phyloP scores from a whole-genome alignment of 1,140 invertebrate genomes.

The Hyposmocoma kahamanoa region DNA sequence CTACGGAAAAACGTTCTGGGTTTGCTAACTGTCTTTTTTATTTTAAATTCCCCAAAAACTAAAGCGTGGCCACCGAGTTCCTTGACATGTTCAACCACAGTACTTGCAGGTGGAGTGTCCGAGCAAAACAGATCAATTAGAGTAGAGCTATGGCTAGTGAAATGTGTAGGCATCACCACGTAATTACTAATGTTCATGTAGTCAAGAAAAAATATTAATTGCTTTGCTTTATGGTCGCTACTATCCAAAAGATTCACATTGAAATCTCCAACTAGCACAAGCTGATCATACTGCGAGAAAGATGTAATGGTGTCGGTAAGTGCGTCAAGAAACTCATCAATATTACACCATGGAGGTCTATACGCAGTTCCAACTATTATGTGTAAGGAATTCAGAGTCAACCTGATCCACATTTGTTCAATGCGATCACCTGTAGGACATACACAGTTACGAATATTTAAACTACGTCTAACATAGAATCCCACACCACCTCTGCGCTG shows the following conservation, averaged over 20 bases:
- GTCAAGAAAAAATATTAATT: background rate
- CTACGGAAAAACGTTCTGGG: background rate
- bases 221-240: background rate
- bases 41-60: background rate
- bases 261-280: background rate
- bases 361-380: constrained; percentile 17
- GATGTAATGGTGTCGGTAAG: background rate
- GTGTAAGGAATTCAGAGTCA: constrained; percentile 3
- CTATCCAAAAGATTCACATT: background rate
- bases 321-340: background rate
- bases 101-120: background rate
- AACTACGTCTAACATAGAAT: constrained; percentile 7
- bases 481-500: constrained; percentile 13
- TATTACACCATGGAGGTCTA: background rate
- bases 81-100: background rate
- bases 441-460: background rate
- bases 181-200: background rate
- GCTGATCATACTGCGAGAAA: background rate
- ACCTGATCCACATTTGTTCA: constrained; percentile 17
- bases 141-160: background rate
- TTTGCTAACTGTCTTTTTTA: background rate
- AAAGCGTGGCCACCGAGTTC: background rate
- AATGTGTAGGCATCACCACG: background rate
- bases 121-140: background rate
- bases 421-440: constrained; percentile 5